Evolutionary conservation across 2,888 invertebrate genomes (phyloP), one percentile per base, ranked within the genome.

Genomic region (Limenitis camilla): DNA sequence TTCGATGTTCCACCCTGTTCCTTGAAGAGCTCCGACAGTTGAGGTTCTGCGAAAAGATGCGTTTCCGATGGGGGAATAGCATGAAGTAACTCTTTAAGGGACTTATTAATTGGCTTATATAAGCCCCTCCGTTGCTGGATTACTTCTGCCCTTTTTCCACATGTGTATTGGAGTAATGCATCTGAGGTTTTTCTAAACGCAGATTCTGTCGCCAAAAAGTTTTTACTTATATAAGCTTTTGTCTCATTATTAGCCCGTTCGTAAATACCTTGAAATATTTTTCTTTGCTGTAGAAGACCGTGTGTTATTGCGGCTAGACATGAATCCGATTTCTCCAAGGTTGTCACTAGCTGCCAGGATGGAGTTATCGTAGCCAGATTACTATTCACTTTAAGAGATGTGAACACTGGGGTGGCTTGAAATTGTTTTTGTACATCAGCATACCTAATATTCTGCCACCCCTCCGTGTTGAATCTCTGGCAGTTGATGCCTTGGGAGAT

Each of bases 1-100:
- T 40, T 40, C 11, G 19, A 11, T 40, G 40, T n/a, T n/a, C n/a
- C n/a, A 10, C 10, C n/a, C 11, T n/a, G 40, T 10, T 40, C 10
- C 11, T 40, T 40, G 19, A 40, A 9, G n/a, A 47, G 11, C 5
- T 39, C 39, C 19, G 30, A 6, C 27, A 47, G 32, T 10, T 32
- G 27, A 9, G 10, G n/a, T 40, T 48, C 40, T 10, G 7, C 30
- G 33, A 48, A 48, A 38, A 48, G 38, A n/a, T 48, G 48, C 6
- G 38, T 40, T 5, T 29, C 11, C 19, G 40, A 40, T 33, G 48
- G 40, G n/a, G 33, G 48, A 27, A 48, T 40, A 10, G 40, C 40
- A 10, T n/a, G 10, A n/a, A 48, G 48, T 11, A 32, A 19, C 6
- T 9, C 10, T 2, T 9, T 11, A 27, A 28, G 28, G 19, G n/a